These are phyloP conservation scores for Pangasius larnaudii DNA, from an alignment of 2,797 vertebrate genomes.

Conservation along the genomic window DNA sequence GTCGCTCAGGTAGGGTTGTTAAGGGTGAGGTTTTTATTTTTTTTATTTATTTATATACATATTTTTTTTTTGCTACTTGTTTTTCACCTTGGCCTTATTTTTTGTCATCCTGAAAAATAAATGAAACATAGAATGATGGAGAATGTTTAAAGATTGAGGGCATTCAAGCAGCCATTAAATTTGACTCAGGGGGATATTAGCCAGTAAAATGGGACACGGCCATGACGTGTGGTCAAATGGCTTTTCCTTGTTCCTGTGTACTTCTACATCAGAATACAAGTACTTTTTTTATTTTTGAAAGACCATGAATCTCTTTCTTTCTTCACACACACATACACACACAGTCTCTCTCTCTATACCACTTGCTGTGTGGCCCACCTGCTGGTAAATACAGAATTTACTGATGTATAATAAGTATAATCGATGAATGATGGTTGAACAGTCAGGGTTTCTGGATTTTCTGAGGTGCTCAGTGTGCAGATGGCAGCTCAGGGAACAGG, in stretches of 20 bases:
- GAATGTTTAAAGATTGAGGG: constrained; percentile 63
- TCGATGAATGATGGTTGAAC: constrained; percentile 56
- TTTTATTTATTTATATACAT: constrained; percentile 28
- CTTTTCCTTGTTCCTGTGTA: constrained; percentile 63
- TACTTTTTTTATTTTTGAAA: constrained; percentile 43
- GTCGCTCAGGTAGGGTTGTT: constrained; percentile 37
- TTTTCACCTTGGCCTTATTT: constrained; percentile 51
- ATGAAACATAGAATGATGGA: constrained; percentile 59
- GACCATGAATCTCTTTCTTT: constrained; percentile 17
- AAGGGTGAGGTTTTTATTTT: constrained; percentile 18
- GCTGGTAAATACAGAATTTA: constrained; percentile 49
- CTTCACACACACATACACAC: neutral
- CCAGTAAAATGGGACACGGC: constrained; percentile 60
- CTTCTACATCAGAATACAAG: constrained; percentile 59
- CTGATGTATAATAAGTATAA: constrained; percentile 57
- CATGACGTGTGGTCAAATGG: constrained; percentile 63
- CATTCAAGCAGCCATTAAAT: constrained; percentile 64
- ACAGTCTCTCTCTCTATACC: neutral
- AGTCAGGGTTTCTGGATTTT: constrained; percentile 43
- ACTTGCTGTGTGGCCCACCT: constrained; percentile 42
- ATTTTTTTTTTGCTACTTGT: constrained; percentile 28
- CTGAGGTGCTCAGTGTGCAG: constrained; percentile 44
- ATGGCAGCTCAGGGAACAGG: constrained; percentile 47
- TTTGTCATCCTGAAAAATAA: constrained; percentile 60
- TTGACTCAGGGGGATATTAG: constrained; percentile 62